phyloP scores from a whole-genome alignment of 2,113 vertebrate species.

The Sterna hirundo region DNA sequence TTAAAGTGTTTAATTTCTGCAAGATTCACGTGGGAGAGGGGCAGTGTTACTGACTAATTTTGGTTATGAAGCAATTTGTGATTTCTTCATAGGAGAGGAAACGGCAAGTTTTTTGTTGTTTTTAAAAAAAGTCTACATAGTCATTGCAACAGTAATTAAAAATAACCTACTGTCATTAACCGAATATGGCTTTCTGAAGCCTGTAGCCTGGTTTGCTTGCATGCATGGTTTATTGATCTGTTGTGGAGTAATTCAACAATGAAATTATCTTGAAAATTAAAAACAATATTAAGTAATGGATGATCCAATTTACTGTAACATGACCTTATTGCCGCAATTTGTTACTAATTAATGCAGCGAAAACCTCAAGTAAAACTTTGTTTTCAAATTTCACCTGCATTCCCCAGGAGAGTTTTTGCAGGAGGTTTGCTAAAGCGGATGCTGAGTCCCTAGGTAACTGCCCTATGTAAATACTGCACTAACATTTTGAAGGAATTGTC shows the following conservation, averaged over 20 bases:
- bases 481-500: not conserved
- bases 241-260: constrained; percentile 32
- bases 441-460: not conserved
- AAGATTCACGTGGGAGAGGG: not conserved
- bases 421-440: not conserved
- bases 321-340: not conserved
- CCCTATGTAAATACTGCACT: not conserved
- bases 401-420: not conserved
- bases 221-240: constrained; percentile 44
- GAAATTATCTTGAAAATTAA: constrained; percentile 63
- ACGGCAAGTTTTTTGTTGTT: not conserved
- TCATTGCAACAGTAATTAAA: constrained; percentile 52
- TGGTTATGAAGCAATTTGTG: not conserved
- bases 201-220: constrained; percentile 3
- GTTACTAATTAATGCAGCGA: not conserved
- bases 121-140: not conserved
- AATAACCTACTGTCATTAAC: constrained; percentile 6
- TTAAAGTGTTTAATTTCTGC: not conserved
- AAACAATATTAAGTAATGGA: constrained; percentile 39
- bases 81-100: not conserved
- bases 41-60: not conserved
- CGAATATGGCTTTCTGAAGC: not conserved
- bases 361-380: not conserved
- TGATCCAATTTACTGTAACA: constrained; percentile 32
- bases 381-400: not conserved